phyloP scores from a whole-genome alignment of 2,113 vertebrate species.

The Neodontobutis hainanensis region DNA sequence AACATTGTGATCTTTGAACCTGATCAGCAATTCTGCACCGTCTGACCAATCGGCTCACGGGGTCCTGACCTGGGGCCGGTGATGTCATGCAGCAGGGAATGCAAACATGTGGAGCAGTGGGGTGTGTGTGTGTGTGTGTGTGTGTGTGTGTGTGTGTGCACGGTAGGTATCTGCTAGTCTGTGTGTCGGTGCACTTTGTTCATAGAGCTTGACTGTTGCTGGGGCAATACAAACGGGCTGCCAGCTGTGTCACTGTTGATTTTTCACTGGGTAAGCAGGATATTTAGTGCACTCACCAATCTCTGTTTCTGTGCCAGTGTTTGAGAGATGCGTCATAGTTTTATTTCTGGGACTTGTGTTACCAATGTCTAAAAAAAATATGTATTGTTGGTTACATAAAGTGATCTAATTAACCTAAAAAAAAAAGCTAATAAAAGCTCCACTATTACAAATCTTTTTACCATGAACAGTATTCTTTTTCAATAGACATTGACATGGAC shows the following conservation, averaged over 20 bases:
- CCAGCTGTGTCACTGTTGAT: constrained; percentile 74
- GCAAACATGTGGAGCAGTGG: constrained; percentile 65
- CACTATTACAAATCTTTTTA: no score
- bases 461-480: no score
- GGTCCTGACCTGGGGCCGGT: constrained; percentile 45
- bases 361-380: no score
- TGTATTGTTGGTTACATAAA: no score
- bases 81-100: constrained; percentile 75
- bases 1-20: constrained; percentile 73
- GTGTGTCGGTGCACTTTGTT: constrained; percentile 52
- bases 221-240: constrained; percentile 61
- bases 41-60: constrained; percentile 51
- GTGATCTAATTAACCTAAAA: no score
- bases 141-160: constrained; percentile 23
- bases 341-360: neutral
- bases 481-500: no score
- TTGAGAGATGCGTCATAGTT: constrained; percentile 7
- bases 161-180: constrained; percentile 3
- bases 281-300: constrained; percentile 40
- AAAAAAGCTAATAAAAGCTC: no score
- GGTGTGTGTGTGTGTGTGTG: constrained; percentile 14
- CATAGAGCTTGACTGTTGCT: constrained; percentile 58
- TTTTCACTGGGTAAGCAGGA: constrained; percentile 53
- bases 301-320: constrained; percentile 15
- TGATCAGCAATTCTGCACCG: constrained; percentile 69